Percentiles rank a stretch among this genome's conserved stretches.
These are phyloP conservation scores for Chaenocephalus aceratus DNA, from an alignment of 2,113 vertebrate genomes.

Conservation along the genomic window DNA sequence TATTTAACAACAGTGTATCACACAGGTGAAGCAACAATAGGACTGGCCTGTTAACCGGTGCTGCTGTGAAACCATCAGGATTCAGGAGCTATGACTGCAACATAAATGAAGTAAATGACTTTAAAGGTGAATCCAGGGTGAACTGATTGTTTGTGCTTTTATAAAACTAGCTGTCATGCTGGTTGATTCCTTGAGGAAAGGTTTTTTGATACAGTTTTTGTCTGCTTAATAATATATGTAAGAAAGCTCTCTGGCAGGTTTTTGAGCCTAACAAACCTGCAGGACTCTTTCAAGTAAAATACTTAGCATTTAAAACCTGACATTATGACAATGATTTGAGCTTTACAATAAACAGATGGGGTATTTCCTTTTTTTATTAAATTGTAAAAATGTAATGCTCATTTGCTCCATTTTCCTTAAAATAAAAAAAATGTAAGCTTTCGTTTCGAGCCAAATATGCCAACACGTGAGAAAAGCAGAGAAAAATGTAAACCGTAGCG, in stretches of 20 bases:
- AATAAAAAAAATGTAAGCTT: neutral
- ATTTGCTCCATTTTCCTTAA: neutral
- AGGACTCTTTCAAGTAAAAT: neutral
- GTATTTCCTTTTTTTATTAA: neutral
- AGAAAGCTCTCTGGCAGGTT: neutral
- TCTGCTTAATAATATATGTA: neutral
- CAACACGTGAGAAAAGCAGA: neutral
- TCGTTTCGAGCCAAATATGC: conserved; percentile 1
- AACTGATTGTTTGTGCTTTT: neutral
- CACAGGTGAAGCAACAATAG: neutral
- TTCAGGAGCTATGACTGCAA: neutral
- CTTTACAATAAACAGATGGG: neutral
- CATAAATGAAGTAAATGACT: neutral
- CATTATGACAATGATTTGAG: neutral
- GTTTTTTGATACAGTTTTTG: neutral
- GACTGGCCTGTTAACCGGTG: neutral
- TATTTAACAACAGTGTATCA: conserved; percentile 10
- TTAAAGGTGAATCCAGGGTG: neutral
- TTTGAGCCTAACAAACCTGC: neutral
- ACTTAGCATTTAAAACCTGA: neutral
- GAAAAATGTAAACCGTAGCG: conserved; percentile 22
- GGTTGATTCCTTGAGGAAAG: neutral
- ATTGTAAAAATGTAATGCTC: neutral
- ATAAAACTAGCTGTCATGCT: neutral
- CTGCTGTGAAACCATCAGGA: neutral